Base-by-base conservation (phyloP, 1,140 invertebrate species). In the Bombus consobrinus region DNA sequence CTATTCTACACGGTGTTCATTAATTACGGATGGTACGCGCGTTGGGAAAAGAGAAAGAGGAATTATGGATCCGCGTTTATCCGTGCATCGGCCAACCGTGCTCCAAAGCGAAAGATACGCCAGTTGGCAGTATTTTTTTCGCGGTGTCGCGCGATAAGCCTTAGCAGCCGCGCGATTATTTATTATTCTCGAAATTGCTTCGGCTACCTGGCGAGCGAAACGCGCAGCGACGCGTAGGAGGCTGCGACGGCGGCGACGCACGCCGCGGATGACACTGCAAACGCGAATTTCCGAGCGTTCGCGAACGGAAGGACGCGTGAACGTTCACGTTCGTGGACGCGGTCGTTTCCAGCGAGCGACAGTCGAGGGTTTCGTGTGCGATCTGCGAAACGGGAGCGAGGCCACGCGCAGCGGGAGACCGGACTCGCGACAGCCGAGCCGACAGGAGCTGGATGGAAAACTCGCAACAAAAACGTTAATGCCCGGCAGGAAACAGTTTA, bases 11-110 rank as follows among this genome's bases (percentile, higher is more conserved):
- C 88, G 92, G 87, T 93, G 93, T 93, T 93, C 93, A 93, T 94
- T 94, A 94, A 94, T 94, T 94, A 91, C 93, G 85, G 69, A 77
- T 75, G 78, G 82, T 82, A 47, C 89, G 85, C 83, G 87, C 87
- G 86, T 74, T 79, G 91, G 89, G 74, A 83, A 90, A 92, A 92
- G 90, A 89, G 86, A 88, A 87, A 92, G 92, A 94, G 92, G 77
- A 94, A 94, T 94, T 93, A 93, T 93, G 93, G 91, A 93, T 92
- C 87, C 88, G 83, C 90, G 89, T 93, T 94, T 93, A 93, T 93
- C 87, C 93, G 92, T 88, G 91, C 91, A 93, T 93, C 86, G 91
- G 86, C 41, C 80, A 73, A 74, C 80, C 79, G 79, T 85, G 84
- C 88, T 87, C 89, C 81, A 69, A 89, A 82, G 86, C 89, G 75